Percentiles rank a stretch among this genome's conserved stretches.
Evolutionary conservation across 2,888 invertebrate genomes (phyloP).

Genomic region (Gortyna flavago): DNA sequence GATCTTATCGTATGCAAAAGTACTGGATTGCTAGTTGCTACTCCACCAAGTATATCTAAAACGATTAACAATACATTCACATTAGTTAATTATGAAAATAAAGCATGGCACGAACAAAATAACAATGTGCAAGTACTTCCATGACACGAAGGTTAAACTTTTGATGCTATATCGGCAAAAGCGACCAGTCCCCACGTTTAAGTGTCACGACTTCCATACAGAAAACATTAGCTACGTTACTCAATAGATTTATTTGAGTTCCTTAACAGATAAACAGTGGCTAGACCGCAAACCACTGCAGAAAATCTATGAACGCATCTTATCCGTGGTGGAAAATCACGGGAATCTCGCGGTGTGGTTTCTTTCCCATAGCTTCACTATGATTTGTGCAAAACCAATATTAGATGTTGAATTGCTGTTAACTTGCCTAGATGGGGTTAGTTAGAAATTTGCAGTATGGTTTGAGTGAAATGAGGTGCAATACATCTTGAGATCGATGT

Average conservation of each 20-base stretch:
- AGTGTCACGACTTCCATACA: slow-evolving; percentile 84
- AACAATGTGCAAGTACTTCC: slow-evolving; percentile 57
- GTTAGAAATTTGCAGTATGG: slow-evolving; percentile 76
- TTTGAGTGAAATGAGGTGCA: slow-evolving; percentile 85
- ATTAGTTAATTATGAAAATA: slow-evolving; percentile 57
- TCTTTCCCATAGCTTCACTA: slow-evolving; percentile 84
- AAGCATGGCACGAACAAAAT: slow-evolving; percentile 32
- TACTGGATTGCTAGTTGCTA: slow-evolving; percentile 5
- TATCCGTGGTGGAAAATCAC: slow-evolving; percentile 85
- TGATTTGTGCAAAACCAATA: slow-evolving; percentile 89
- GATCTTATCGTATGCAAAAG: slow-evolving; percentile 37
- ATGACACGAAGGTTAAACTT: slow-evolving; percentile 76
- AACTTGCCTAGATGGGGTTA: slow-evolving; percentile 77
- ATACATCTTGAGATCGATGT: slow-evolving; percentile 83
- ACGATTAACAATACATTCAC: slow-evolving; percentile 26
- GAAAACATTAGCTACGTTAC: slow-evolving; percentile 81
- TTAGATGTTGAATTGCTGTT: slow-evolving; percentile 81
- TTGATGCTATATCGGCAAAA: slow-evolving; percentile 76
- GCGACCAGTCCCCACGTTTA: slow-evolving; percentile 79
- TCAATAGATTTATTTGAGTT: slow-evolving; percentile 87
- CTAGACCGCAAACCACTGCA: slow-evolving; percentile 86
- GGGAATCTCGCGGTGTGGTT: slow-evolving; percentile 86
- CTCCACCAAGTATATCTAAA: slow-evolving; percentile 1
- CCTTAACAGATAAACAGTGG: slow-evolving; percentile 84
- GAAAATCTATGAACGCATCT: slow-evolving; percentile 86